These are phyloP conservation scores for Brachionus paranguensis DNA, from an alignment of 1,140 invertebrate genomes.

Conservation along the genomic window DNA sequence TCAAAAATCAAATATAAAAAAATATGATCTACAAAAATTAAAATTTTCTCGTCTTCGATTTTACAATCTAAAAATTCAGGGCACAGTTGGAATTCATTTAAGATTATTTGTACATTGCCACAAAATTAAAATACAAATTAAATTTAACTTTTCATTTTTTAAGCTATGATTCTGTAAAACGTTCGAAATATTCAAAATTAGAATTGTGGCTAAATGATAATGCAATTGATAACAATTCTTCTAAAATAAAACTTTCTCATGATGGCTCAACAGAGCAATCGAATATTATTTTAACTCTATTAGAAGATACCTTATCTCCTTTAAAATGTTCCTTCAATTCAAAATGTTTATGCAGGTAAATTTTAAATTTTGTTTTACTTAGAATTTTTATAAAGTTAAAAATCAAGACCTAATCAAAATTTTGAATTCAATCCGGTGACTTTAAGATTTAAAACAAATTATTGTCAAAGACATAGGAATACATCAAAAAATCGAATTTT, in stretches of 20 bases:
- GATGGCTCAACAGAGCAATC: background rate
- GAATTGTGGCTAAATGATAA: conserved; percentile 34
- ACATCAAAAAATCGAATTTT: background rate
- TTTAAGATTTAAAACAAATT: conserved; percentile 21
- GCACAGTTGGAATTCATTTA: too few relatives aligned
- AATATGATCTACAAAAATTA: too few relatives aligned
- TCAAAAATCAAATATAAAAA: too few relatives aligned
- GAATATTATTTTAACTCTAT: background rate
- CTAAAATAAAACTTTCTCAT: background rate
- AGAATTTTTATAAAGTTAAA: background rate
- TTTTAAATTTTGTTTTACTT: background rate
- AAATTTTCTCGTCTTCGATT: too few relatives aligned
- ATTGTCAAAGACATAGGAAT: background rate
- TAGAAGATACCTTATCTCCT: conserved; percentile 16
- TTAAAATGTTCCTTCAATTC: conserved; percentile 22
- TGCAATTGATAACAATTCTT: background rate
- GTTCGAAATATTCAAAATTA: conserved; percentile 26
- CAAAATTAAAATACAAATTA: too few relatives aligned
- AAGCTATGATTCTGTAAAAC: background rate
- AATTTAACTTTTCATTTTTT: background rate
- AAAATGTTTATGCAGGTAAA: background rate
- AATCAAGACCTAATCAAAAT: background rate
- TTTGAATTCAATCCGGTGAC: conserved; percentile 31
- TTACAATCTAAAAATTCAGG: too few relatives aligned
- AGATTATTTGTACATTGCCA: too few relatives aligned